Evolutionary conservation across 2,888 invertebrate species (phyloP), one percentile per base, ranked within the genome.

Genomic region (Drosophila conformis): DNA sequence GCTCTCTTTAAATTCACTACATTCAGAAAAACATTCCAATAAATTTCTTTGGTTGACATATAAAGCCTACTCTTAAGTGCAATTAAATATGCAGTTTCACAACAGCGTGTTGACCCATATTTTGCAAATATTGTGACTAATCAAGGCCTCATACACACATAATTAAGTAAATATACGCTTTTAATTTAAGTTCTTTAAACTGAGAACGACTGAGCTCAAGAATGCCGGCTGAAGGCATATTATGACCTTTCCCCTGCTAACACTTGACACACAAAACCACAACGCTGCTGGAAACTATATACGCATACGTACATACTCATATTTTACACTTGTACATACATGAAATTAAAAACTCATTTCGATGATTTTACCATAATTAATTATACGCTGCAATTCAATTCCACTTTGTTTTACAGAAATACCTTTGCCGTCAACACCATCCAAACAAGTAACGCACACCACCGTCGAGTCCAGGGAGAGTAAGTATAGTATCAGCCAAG

Each of bases 381-480:
- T 90, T 85, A 90, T 90, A 74, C 74, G 68, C 71, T 80, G 76
- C 73, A 83, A 77, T 88, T 73, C 68, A 76, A 78, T 81, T 85
- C 65, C 71, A 80, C 75, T 74, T 69, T 78, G 31, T 68, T 68
- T 72, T 94, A 78, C 95, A 97, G 97, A 97, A 95, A 97, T 97
- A 92, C 97, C 97, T 63, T 95, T 97, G 95, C 97, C 97, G 69
- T 97, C 97, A 73, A 96, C 96, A 69, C 96, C 97, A 76, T 97
- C 73, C 95, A 96, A 94, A 96, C 97, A 76, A 96, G 91, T 93
- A 73, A 93, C 92, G 73, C 93, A 93, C 89, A 91, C 93, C 73
- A 91, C 92, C 59, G 89, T 91, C 66, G 93, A 93, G 78, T 91
- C 93, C 72, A 93, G 92, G 91, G 93, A 93, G 87, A 93, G 93